Percentiles rank a stretch among this genome's conserved stretches.
Conservation (phyloP, 2,113 vertebrate species). For the Charina bottae region DNA sequence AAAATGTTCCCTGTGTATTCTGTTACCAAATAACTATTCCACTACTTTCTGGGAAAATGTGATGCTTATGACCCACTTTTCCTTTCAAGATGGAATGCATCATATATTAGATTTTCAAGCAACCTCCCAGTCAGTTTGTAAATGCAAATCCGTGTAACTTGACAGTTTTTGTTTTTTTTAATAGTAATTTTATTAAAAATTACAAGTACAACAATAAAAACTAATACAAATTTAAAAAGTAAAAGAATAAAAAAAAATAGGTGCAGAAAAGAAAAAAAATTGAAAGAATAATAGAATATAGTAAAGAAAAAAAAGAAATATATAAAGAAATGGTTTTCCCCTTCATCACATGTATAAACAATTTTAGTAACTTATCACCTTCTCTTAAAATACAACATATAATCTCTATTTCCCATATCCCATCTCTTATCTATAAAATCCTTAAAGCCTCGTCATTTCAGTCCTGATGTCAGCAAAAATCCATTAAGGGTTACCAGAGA, state of each 20-base stretch:
- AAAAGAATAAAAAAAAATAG: neutral
- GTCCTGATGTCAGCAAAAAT: neutral
- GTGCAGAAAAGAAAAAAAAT: neutral
- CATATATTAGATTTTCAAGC: neutral
- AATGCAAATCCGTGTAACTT: neutral
- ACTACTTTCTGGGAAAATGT: neutral
- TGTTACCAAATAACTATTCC: neutral
- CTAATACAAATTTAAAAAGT: neutral
- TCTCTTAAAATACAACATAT: neutral
- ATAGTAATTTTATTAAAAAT: neutral
- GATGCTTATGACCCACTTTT: neutral
- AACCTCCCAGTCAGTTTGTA: neutral
- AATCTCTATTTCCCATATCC: neutral
- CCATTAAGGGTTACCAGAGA: neutral
- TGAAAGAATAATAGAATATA: neutral
- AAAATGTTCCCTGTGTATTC: neutral
- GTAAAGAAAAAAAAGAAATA: neutral
- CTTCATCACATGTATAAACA: neutral
- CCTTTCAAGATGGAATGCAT: neutral
- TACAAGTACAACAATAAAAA: neutral
- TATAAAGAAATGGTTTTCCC: neutral
- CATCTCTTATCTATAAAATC: neutral
- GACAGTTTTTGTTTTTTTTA: neutral
- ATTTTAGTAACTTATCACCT: neutral
- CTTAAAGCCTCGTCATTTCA: neutral